Conservation (phyloP, 1,140 invertebrate species). For the Melanaphis sacchari region DNA sequence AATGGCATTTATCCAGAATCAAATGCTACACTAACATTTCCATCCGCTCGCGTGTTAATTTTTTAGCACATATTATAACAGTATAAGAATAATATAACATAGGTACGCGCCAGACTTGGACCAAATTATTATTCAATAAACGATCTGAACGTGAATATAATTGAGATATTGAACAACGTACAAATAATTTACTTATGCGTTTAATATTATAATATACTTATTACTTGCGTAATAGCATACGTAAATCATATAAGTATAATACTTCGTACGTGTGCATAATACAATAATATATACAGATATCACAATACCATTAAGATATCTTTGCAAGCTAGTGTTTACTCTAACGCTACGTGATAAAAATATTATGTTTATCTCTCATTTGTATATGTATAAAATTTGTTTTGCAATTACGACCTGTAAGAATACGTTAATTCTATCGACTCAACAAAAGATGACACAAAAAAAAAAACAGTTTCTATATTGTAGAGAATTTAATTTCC, state of each 20-base stretch:
- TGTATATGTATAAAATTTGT: too few species aligned
- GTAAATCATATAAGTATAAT: not conserved
- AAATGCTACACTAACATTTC: not conserved
- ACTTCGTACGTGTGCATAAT: not conserved
- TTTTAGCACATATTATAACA: not conserved
- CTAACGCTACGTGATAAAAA: too few species aligned
- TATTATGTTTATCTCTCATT: too few species aligned
- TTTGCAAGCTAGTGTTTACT: too few species aligned
- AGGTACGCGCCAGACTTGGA: not conserved
- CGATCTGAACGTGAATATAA: not conserved
- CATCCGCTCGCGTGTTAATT: not conserved
- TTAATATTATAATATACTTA: not conserved
- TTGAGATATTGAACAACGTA: not conserved
- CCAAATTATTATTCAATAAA: not conserved
- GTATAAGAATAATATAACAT: too few species aligned
- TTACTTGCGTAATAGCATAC: not conserved
- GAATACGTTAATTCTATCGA: not conserved
- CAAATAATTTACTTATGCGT: not conserved
- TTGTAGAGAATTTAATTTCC: not conserved
- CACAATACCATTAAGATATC: too few species aligned
- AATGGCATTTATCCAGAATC: not conserved
- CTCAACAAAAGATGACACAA: not conserved
- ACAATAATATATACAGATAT: not conserved
- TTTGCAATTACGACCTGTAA: too few species aligned
- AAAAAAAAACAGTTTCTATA: not conserved